A percentile compares a stretch with the other conserved stretches of the same genome.
phyloP scores from a whole-genome alignment of 2,888 invertebrate genomes.

The Tuberolachnus salignus region DNA sequence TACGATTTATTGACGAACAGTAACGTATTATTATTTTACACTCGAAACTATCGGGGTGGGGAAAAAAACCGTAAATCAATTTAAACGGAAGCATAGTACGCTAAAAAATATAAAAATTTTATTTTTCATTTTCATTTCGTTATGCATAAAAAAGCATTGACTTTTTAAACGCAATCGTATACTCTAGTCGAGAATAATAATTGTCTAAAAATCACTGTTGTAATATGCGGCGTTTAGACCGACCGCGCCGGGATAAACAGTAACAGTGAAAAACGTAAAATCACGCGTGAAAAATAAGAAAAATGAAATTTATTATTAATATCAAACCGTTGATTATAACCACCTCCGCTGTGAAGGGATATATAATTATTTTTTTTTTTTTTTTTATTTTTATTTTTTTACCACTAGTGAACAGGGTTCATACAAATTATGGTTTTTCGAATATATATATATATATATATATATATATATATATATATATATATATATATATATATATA shows the following conservation, averaged over 20 bases:
- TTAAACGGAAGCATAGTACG: too few relatives aligned
- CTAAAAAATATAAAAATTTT: too few relatives aligned
- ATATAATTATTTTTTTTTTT: background rate
- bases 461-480: background rate
- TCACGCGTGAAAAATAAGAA: background rate
- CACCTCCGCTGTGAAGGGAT: background rate
- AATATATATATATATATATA: background rate
- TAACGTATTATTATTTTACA: too few relatives aligned
- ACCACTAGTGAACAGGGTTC: constrained; percentile 18
- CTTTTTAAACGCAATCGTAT: background rate
- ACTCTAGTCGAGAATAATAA: background rate
- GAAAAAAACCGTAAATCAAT: too few relatives aligned
- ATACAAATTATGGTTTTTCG: constrained; percentile 40
- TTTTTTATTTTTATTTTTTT: constrained; percentile 38
- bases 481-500: background rate
- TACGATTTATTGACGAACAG: too few relatives aligned
- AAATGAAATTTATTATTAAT: constrained; percentile 10
- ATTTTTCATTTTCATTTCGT: too few relatives aligned
- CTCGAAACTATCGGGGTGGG: too few relatives aligned
- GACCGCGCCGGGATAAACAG: too few relatives aligned
- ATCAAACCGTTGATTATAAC: constrained; percentile 24
- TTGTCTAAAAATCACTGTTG: constrained; percentile 2
- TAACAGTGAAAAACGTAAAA: background rate
- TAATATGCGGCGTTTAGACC: background rate
- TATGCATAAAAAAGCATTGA: too few relatives aligned